These are phyloP conservation scores for Nothobranchius kuhntae DNA, from an alignment of 2,113 vertebrate species.

Conservation along the genomic window DNA sequence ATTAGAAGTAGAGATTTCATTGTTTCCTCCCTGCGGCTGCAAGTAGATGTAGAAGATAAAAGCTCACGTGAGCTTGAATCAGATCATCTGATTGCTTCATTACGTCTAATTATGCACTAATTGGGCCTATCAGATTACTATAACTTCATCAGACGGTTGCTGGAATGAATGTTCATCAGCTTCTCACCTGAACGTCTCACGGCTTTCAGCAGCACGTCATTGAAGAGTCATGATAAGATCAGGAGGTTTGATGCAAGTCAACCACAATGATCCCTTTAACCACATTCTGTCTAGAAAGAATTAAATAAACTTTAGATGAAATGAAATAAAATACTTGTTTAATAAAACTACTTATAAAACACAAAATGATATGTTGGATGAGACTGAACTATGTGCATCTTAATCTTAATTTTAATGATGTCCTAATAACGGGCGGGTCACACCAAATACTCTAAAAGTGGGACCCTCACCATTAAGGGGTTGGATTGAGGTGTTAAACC, in stretches of 20 bases:
- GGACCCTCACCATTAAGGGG: too few relatives aligned
- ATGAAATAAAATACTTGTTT: too few relatives aligned
- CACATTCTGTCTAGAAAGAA: too few relatives aligned
- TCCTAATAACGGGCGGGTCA: too few relatives aligned
- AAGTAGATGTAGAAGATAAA: neutral
- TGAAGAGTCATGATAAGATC: slow-evolving; percentile 2
- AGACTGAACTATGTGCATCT: too few relatives aligned
- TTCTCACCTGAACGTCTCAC: slow-evolving; percentile 46
- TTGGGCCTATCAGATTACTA: slow-evolving; percentile 56
- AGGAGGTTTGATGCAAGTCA: neutral
- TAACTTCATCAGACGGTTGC: slow-evolving; percentile 50
- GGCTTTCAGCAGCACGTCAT: slow-evolving; percentile 27
- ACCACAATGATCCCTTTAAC: neutral
- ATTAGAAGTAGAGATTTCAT: slow-evolving; percentile 19
- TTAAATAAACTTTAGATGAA: too few relatives aligned
- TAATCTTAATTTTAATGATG: too few relatives aligned
- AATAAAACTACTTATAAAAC: too few relatives aligned
- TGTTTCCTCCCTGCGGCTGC: slow-evolving; percentile 12
- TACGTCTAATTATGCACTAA: slow-evolving; percentile 58
- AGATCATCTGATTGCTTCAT: slow-evolving; percentile 45
- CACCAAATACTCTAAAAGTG: too few relatives aligned
- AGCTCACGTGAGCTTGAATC: neutral
- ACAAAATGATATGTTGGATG: too few relatives aligned
- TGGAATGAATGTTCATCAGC: slow-evolving; percentile 13
- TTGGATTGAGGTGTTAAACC: too few relatives aligned